These are phyloP conservation scores for Rhynchophorus ferrugineus DNA, from an alignment of 1,140 invertebrate species.

Conservation along the genomic window DNA sequence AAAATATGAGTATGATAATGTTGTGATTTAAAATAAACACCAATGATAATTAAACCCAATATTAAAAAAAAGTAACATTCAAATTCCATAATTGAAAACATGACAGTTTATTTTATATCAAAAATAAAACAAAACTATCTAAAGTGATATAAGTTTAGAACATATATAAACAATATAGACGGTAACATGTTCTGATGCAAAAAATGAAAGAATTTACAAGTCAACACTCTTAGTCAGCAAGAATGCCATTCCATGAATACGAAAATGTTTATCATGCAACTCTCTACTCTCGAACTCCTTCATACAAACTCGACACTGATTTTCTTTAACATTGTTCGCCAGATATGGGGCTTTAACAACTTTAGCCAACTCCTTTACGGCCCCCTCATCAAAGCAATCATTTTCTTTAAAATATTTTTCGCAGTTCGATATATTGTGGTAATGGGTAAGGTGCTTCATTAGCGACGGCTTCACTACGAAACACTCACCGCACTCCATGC, in stretches of 20 bases:
- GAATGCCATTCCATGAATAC: slow-evolving; percentile 62
- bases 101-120: too few relatives aligned
- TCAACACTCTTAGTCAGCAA: too few relatives aligned
- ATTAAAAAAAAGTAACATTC: too few relatives aligned
- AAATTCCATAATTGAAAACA: too few relatives aligned
- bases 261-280: slow-evolving; percentile 53
- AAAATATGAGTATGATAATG: too few relatives aligned
- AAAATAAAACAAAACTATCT: too few relatives aligned
- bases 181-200: too few relatives aligned
- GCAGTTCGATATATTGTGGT: slow-evolving; percentile 51
- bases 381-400: slow-evolving; percentile 46
- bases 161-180: too few relatives aligned
- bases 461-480: slow-evolving; percentile 58
- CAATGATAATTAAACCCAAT: too few relatives aligned
- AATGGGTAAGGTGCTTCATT: slow-evolving; percentile 54
- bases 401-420: slow-evolving; percentile 50
- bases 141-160: too few relatives aligned
- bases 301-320: slow-evolving; percentile 58
- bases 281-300: slow-evolving; percentile 49
- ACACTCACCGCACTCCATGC: slow-evolving; percentile 60
- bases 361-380: slow-evolving; percentile 42
- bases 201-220: too few relatives aligned
- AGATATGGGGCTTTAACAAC: slow-evolving; percentile 35
- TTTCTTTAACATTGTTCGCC: slow-evolving; percentile 45
- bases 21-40: too few relatives aligned